Conservation (phyloP, 2,888 invertebrate species). For the Anaspis maculata region DNA sequence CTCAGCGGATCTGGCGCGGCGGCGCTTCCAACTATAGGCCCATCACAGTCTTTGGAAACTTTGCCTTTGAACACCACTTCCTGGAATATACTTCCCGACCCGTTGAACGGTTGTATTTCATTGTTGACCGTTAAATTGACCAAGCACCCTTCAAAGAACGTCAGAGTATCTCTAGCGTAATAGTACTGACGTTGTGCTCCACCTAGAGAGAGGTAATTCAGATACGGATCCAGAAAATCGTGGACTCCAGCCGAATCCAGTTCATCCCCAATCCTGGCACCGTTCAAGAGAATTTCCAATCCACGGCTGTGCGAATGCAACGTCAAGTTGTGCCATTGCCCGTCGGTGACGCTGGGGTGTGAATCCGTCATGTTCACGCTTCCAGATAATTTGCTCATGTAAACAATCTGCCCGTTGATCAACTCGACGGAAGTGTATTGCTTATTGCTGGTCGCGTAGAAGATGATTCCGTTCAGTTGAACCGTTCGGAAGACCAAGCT, state of each 20-base stretch:
- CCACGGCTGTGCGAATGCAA: constrained; percentile 62
- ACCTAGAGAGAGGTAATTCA: constrained; percentile 73
- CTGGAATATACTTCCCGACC: constrained; percentile 73
- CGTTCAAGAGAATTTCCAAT: constrained; percentile 65
- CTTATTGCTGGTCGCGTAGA: constrained; percentile 80
- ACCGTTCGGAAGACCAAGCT: constrained; percentile 77
- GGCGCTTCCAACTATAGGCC: constrained; percentile 65
- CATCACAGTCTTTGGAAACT: constrained; percentile 66
- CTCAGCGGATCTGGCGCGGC: constrained; percentile 80
- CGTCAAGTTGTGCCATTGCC: constrained; percentile 83
- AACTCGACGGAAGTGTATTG: constrained; percentile 79
- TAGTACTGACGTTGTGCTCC: constrained; percentile 60
- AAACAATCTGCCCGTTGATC: constrained; percentile 65
- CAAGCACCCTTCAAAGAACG: constrained; percentile 81
- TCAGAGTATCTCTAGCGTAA: constrained; percentile 44
- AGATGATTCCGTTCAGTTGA: constrained; percentile 68
- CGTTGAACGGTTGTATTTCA: constrained; percentile 83
- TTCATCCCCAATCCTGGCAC: constrained; percentile 68
- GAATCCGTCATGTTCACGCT: constrained; percentile 75
- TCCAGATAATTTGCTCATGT: constrained; percentile 70
- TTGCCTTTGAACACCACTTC: constrained; percentile 65
- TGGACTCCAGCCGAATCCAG: constrained; percentile 80
- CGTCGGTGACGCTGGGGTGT: constrained; percentile 62
- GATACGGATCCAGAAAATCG: constrained; percentile 85
- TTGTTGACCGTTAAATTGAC: constrained; percentile 83